phyloP scores from a whole-genome alignment of 2,797 vertebrate species.

The Spondyliosoma cantharus region DNA sequence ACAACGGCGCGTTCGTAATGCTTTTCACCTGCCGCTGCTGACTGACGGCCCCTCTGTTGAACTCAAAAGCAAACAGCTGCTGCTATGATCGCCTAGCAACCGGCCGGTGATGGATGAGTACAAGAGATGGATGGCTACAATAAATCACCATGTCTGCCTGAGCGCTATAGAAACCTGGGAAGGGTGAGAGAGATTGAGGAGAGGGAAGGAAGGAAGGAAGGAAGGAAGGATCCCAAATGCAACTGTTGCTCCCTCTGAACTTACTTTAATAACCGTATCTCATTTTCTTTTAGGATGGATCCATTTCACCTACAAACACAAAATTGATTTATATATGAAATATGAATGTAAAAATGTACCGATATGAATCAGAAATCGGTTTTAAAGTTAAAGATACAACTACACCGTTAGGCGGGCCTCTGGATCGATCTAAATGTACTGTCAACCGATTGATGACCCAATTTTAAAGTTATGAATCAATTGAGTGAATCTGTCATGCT shows the following conservation, averaged over 20 bases:
- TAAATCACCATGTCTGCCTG: conserved; percentile 99
- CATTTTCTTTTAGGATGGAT: background rate
- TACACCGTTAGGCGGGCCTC: too few relatives aligned
- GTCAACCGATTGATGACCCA: too few relatives aligned
- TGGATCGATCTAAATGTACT: too few relatives aligned
- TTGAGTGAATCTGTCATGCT: too few relatives aligned
- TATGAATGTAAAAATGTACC: too few relatives aligned
- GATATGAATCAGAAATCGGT: too few relatives aligned
- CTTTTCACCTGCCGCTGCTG: conserved; percentile 99
- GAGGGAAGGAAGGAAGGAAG: conserved; percentile 60
- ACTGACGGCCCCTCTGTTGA: conserved; percentile 99
- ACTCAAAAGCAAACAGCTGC: conserved; percentile 99
- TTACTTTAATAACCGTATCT: background rate
- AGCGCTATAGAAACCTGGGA: conserved; percentile 92
- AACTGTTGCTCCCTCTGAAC: conserved; percentile 3
- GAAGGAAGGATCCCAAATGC: conserved; percentile 13
- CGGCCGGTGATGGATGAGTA: conserved; percentile 99
- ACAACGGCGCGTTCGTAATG: conserved; percentile 98
- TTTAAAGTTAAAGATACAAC: too few relatives aligned
- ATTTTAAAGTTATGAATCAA: too few relatives aligned
- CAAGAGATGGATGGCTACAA: conserved; percentile 99
- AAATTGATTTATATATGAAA: too few relatives aligned
- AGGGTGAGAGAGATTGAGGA: conserved; percentile 79
- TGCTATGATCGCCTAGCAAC: conserved; percentile 99
- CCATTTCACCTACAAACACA: background rate